phyloP scores from a whole-genome alignment of 1,140 invertebrate genomes.

The Batillaria attramentaria region DNA sequence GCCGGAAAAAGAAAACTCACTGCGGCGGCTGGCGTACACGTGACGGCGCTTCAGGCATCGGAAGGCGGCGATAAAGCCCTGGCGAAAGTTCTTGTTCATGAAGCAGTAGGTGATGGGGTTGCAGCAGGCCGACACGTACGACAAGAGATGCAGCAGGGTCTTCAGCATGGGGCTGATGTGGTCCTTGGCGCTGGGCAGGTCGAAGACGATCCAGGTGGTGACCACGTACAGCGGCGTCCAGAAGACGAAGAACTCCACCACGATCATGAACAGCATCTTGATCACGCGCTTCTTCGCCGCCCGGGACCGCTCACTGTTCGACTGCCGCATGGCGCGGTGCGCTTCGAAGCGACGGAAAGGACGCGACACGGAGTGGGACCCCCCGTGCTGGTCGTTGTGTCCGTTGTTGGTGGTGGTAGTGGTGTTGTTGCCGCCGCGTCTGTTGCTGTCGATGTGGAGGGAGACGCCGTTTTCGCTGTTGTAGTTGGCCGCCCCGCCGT shows the following conservation, averaged over 20 bases:
- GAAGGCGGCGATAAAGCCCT: slow-evolving; percentile 83
- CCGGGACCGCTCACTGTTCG: slow-evolving; percentile 84
- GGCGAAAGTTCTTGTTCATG: slow-evolving; percentile 90
- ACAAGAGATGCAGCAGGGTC: slow-evolving; percentile 85
- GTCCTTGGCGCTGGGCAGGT: slow-evolving; percentile 76
- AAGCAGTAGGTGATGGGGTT: slow-evolving; percentile 96
- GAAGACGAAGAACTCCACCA: slow-evolving; percentile 92
- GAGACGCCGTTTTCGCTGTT: slow-evolving; percentile 30
- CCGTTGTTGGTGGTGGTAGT: slow-evolving; percentile 10
- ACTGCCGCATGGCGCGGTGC: slow-evolving; percentile 67
- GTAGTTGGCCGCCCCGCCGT: slow-evolving; percentile 20
- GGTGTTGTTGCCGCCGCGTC: neutral
- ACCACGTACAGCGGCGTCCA: slow-evolving; percentile 92
- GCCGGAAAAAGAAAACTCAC: slow-evolving; percentile 44
- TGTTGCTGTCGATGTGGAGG: neutral
- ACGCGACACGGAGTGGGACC: neutral
- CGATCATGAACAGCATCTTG: slow-evolving; percentile 91
- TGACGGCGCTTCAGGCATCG: slow-evolving; percentile 71
- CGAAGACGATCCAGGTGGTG: slow-evolving; percentile 85
- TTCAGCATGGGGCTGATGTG: slow-evolving; percentile 72
- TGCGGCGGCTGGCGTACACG: slow-evolving; percentile 38
- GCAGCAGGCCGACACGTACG: slow-evolving; percentile 89
- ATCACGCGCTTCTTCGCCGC: slow-evolving; percentile 83
- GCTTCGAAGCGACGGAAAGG: slow-evolving; percentile 43
- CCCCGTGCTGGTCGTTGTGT: too few relatives aligned